These are phyloP conservation scores for Holothuria glaberrima DNA, from an alignment of 35 echinoderm and acorn worm species.

Conservation along the genomic window DNA sequence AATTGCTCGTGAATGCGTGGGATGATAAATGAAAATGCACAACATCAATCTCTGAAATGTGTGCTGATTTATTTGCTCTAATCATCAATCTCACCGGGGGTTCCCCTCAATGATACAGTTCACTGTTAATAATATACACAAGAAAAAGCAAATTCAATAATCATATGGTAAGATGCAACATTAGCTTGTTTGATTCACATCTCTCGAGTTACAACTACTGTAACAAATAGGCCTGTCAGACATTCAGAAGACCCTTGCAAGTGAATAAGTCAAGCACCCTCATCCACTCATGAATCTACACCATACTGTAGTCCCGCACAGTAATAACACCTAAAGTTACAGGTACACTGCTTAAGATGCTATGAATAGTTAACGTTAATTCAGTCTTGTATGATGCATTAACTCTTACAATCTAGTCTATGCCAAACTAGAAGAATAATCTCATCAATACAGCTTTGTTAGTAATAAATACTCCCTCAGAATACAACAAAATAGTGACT, in stretches of 20 bases:
- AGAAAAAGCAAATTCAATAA: background rate
- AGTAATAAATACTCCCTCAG: background rate
- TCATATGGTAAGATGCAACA: background rate
- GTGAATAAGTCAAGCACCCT: background rate
- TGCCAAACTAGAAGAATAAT: background rate
- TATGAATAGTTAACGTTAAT: too few species aligned
- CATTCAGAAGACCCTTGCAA: background rate
- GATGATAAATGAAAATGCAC: background rate
- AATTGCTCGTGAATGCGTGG: background rate
- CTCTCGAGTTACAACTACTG: background rate
- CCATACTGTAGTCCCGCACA: background rate
- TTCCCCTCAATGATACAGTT: background rate
- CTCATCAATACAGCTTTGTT: background rate
- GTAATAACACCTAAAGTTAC: background rate
- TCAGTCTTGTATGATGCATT: background rate
- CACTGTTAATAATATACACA: too few species aligned
- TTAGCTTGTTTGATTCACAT: background rate
- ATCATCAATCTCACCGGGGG: background rate
- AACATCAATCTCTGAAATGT: background rate
- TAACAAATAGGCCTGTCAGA: background rate
- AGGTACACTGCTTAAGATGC: background rate
- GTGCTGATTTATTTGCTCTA: background rate
- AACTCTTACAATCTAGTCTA: background rate
- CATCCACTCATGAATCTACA: background rate
- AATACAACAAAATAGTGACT: background rate